phyloP scores from a whole-genome alignment of 2,113 vertebrate genomes.

The Serinus canaria region DNA sequence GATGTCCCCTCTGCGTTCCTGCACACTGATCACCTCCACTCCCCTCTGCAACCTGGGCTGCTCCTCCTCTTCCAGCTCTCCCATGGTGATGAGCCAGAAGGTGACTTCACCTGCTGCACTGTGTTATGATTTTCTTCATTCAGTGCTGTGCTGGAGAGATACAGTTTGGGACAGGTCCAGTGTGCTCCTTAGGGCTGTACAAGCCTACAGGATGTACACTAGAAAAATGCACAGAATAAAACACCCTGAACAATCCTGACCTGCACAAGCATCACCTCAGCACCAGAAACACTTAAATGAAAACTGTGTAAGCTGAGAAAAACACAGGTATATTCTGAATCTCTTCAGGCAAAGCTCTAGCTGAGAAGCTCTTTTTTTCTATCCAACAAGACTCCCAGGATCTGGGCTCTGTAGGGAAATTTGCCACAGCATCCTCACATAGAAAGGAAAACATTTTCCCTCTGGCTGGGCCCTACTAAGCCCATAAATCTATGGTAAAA shows the following conservation, averaged over 20 bases:
- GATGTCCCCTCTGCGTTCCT: neutral
- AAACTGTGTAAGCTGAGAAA: neutral
- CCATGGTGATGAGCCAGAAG: neutral
- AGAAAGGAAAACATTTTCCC: neutral
- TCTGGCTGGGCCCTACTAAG: neutral
- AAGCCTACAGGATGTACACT: neutral
- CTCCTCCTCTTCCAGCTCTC: neutral
- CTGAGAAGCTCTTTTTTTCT: neutral
- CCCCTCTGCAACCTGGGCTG: neutral
- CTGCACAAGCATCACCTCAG: neutral
- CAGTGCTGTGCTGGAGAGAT: neutral
- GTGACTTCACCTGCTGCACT: neutral
- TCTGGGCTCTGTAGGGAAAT: neutral
- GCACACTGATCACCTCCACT: neutral
- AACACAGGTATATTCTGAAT: neutral
- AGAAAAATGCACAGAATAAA: neutral
- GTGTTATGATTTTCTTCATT: neutral
- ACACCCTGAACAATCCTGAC: neutral
- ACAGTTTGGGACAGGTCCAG: neutral
- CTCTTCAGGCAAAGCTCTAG: neutral
- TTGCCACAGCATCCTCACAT: neutral
- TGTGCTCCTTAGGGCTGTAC: neutral
- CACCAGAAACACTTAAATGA: neutral
- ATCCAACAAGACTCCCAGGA: neutral
- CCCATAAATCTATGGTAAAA: neutral